Percentiles rank a stretch among this genome's conserved stretches.
Conservation (phyloP, 2,113 vertebrate species). For the Equus quagga region DNA sequence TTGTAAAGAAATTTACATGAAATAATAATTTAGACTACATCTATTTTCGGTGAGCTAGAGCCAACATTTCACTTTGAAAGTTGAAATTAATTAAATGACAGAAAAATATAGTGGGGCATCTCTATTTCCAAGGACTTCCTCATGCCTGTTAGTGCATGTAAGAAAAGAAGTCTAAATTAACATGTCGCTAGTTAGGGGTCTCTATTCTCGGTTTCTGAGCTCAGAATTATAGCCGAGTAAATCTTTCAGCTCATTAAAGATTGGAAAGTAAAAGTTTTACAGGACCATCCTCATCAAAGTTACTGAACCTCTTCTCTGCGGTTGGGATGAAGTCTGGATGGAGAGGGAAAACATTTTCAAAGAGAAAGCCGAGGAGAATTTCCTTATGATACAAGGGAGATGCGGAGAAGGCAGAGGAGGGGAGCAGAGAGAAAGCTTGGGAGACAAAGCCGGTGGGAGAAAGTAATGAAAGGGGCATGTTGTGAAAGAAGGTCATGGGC, state of each 20-base stretch:
- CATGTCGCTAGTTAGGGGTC: conserved; percentile 86
- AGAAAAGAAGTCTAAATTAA: conserved; percentile 88
- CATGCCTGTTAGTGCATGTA: conserved; percentile 73
- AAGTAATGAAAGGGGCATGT: conserved; percentile 9
- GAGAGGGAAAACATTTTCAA: conserved; percentile 72
- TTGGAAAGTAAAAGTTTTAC: conserved; percentile 84
- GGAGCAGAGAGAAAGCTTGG: neutral
- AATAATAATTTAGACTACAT: conserved; percentile 87
- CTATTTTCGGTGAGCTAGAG: conserved; percentile 80
- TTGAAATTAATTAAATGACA: conserved; percentile 86
- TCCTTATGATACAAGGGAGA: conserved; percentile 71
- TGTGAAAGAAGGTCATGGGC: conserved; percentile 58
- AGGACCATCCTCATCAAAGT: conserved; percentile 85
- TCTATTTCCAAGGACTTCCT: conserved; percentile 84
- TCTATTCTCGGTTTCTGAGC: conserved; percentile 88
- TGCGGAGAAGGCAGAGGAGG: conserved; percentile 40
- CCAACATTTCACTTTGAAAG: conserved; percentile 82
- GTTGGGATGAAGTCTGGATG: conserved; percentile 63
- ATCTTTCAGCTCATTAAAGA: conserved; percentile 89
- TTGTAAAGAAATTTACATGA: conserved; percentile 92
- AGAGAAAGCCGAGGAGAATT: conserved; percentile 73
- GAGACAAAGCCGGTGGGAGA: conserved; percentile 57
- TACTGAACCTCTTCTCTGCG: conserved; percentile 81
- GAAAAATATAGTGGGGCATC: conserved; percentile 84
- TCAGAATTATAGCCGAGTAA: conserved; percentile 88